phyloP scores from a whole-genome alignment of 2,797 vertebrate genomes.

The Bradypus variegatus region DNA sequence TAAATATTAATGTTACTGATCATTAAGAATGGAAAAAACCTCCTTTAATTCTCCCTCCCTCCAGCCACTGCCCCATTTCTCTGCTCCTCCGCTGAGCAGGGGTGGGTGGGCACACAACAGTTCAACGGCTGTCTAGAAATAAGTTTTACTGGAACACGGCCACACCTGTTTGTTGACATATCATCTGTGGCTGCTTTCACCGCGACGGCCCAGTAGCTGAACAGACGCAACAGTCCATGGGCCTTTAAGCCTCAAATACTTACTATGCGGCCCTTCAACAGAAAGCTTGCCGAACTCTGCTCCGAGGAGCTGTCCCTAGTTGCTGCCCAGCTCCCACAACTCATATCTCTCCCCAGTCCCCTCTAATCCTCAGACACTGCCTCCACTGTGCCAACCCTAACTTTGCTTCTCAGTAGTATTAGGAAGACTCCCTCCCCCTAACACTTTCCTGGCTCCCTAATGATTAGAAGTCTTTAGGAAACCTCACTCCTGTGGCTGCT shows the following conservation, averaged over 20 bases:
- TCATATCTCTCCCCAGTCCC: neutral
- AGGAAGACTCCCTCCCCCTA: neutral
- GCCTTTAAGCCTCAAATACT: neutral
- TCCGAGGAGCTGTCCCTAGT: neutral
- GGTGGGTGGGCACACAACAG: no score
- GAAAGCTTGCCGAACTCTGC: accelerated
- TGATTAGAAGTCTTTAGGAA: no score
- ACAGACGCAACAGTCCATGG: neutral
- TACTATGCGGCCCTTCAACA: neutral
- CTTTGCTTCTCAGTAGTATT: neutral
- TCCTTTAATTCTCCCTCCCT: neutral
- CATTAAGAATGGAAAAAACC: neutral
- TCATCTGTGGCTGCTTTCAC: no score
- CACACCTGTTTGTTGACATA: no score
- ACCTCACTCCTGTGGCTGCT: neutral
- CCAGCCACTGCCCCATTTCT: neutral
- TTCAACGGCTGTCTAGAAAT: neutral
- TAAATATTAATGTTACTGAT: no score
- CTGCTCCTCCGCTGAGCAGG: neutral
- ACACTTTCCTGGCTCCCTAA: neutral
- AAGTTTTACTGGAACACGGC: no score
- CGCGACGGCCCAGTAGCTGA: no score
- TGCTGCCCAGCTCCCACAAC: neutral
- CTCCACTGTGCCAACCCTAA: neutral
- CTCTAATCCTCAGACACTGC: neutral